Evolutionary conservation across 2,113 vertebrate species (phyloP).

Genomic region (Heterocephalus glaber): DNA sequence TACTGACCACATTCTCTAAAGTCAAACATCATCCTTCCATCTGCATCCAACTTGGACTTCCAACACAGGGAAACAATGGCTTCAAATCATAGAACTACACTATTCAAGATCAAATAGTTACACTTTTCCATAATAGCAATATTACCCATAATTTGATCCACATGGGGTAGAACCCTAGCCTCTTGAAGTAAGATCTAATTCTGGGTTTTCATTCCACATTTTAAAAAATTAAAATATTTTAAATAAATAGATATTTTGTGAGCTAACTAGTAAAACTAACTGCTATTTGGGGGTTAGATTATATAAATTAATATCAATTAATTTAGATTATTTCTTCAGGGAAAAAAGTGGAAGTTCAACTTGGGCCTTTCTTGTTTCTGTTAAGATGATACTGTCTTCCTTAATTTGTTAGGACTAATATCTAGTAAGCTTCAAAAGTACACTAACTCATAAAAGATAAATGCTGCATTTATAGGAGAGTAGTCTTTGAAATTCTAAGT

Average conservation of each 20-base stretch:
- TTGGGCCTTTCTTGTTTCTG: not conserved
- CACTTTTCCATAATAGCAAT: slow-evolving; percentile 31
- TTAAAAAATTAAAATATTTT: not conserved
- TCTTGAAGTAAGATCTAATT: not conserved
- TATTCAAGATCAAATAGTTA: slow-evolving; percentile 67
- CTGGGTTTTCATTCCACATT: not conserved
- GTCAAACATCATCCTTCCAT: slow-evolving; percentile 79
- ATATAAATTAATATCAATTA: not conserved
- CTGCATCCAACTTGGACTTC: slow-evolving; percentile 52
- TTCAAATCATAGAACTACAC: slow-evolving; percentile 13
- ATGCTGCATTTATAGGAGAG: not conserved
- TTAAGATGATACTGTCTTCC: not conserved
- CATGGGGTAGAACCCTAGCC: slow-evolving; percentile 19
- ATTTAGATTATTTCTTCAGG: not conserved
- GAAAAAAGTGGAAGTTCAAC: not conserved
- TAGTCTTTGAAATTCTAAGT: not conserved
- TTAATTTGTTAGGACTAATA: not conserved
- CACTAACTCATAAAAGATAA: not conserved
- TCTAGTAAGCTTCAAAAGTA: not conserved
- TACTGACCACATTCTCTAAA: slow-evolving; percentile 79
- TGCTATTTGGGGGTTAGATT: not conserved
- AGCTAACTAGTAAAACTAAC: slow-evolving; percentile 2
- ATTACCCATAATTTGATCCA: slow-evolving; percentile 62
- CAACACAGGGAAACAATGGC: slow-evolving; percentile 74
- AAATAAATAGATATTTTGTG: not conserved